These are phyloP conservation scores for Agriopis aurantiaria DNA, from an alignment of 2,888 invertebrate species.

Conservation along the genomic window DNA sequence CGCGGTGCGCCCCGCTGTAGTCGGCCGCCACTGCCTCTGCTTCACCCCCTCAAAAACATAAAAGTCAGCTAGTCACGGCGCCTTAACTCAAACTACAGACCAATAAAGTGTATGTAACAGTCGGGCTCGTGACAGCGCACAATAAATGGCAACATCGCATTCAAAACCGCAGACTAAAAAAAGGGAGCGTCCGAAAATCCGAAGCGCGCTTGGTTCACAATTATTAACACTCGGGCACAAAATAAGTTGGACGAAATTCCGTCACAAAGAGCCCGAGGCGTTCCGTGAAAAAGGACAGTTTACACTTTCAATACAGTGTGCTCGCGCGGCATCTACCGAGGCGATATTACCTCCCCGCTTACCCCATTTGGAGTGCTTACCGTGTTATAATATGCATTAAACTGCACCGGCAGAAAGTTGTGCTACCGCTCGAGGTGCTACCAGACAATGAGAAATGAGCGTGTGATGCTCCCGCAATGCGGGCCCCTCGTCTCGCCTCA, in stretches of 20 bases:
- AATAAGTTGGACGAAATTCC: constrained; percentile 80
- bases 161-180: constrained; percentile 66
- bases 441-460: constrained; percentile 84
- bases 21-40: no score
- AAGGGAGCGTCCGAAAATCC: constrained; percentile 68
- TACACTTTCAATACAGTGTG: constrained; percentile 82
- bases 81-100: constrained; percentile 60
- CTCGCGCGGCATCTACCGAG: constrained; percentile 66
- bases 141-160: constrained; percentile 64
- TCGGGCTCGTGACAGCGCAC: constrained; percentile 54
- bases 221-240: constrained; percentile 75
- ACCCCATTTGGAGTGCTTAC: constrained; percentile 80
- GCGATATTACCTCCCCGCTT: constrained; percentile 76
- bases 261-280: constrained; percentile 77
- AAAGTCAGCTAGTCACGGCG: no score
- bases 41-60: no score
- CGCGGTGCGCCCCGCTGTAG: no score
- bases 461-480: constrained; percentile 82
- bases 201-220: constrained; percentile 70
- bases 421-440: constrained; percentile 66
- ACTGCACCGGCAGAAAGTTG: constrained; percentile 79
- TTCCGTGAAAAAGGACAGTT: constrained; percentile 83
- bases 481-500: constrained; percentile 68
- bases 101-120: constrained; percentile 61
- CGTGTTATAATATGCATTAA: constrained; percentile 85